Evolutionary conservation across 2,888 invertebrate genomes (phyloP).

Genomic region (Leptothorax acervorum): DNA sequence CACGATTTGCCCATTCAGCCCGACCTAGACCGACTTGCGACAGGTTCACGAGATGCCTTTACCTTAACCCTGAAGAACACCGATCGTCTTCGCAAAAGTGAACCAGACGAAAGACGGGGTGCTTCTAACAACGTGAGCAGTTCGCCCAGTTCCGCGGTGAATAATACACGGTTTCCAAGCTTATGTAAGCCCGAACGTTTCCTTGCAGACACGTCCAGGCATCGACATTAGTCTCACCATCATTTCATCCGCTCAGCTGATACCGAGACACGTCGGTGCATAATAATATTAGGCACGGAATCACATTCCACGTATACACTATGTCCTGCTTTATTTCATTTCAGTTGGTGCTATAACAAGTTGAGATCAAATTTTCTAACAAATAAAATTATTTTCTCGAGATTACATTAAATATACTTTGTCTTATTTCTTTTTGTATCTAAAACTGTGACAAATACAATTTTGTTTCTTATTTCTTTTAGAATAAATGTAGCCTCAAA

Average conservation of each 20-base stretch:
- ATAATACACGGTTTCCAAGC: conserved; percentile 79
- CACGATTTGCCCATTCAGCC: conserved; percentile 62
- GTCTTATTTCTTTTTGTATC: background rate
- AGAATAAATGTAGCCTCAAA: background rate
- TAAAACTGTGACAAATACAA: background rate
- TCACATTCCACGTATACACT: background rate
- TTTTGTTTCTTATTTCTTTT: background rate
- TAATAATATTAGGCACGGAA: background rate
- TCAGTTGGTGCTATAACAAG: background rate
- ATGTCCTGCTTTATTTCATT: background rate
- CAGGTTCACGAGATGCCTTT: conserved; percentile 77
- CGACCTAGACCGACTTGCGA: conserved; percentile 74
- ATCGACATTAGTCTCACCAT: conserved; percentile 30
- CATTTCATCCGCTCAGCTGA: conserved; percentile 40
- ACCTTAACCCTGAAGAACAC: conserved; percentile 81
- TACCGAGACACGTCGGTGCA: conserved; percentile 24
- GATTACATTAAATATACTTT: background rate
- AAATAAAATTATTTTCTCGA: background rate
- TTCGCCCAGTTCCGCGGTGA: conserved; percentile 70
- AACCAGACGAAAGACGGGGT: conserved; percentile 68
- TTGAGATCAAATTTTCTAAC: background rate
- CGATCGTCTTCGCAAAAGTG: conserved; percentile 81
- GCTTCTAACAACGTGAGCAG: conserved; percentile 59
- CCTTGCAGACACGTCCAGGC: conserved; percentile 59
- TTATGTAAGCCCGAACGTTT: conserved; percentile 76